Conservation (phyloP, 1,140 invertebrate species). For the Eurosta solidaginis region DNA sequence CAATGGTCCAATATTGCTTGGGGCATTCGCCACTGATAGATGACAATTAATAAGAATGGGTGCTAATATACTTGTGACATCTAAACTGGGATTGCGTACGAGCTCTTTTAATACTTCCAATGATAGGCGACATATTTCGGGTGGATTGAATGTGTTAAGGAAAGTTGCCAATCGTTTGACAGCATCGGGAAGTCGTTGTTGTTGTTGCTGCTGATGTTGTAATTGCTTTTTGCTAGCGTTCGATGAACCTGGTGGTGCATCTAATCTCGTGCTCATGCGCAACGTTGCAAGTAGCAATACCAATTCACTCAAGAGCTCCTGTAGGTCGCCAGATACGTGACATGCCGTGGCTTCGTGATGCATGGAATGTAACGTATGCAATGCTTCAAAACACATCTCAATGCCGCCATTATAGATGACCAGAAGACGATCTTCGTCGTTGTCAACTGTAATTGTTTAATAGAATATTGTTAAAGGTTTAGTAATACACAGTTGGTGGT, state of each 20-base stretch:
- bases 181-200: constrained; percentile 85
- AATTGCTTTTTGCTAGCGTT: constrained; percentile 50
- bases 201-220: constrained; percentile 47
- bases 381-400: constrained; percentile 85
- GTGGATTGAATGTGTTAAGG: constrained; percentile 88
- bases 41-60: constrained; percentile 85
- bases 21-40: constrained; percentile 76
- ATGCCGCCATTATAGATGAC: constrained; percentile 88
- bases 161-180: constrained; percentile 83
- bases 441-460: constrained; percentile 66
- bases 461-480: background rate
- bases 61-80: constrained; percentile 79
- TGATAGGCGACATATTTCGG: constrained; percentile 78
- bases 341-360: constrained; percentile 92
- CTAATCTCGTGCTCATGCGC: constrained; percentile 46
- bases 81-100: constrained; percentile 79
- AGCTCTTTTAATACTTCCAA: constrained; percentile 85
- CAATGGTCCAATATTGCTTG: constrained; percentile 66
- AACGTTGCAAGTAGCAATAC: constrained; percentile 49
- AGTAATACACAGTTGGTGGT: background rate
- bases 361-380: constrained; percentile 90
- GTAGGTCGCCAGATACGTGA: constrained; percentile 80
- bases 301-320: constrained; percentile 78
- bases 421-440: constrained; percentile 84
- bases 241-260: constrained; percentile 37